These are phyloP conservation scores for Leucophenga montana DNA, from an alignment of 2,888 invertebrate genomes.

Conservation along the genomic window DNA sequence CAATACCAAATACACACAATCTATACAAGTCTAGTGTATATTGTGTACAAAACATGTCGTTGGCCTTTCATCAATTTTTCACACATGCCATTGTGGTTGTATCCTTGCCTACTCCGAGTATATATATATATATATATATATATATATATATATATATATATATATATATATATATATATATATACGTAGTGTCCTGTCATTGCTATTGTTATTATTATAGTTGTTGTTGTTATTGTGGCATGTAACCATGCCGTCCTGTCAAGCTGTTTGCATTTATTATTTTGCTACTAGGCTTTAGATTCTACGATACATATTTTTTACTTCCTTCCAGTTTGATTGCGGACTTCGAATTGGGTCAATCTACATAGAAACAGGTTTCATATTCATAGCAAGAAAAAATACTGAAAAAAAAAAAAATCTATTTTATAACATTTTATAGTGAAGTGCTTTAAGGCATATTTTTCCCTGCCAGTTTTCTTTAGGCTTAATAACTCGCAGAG, in stretches of 20 bases:
- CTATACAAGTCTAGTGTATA: background rate
- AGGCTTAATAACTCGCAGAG: no score
- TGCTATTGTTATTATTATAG: constrained; percentile 10
- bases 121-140: background rate
- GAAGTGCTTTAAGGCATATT: no score
- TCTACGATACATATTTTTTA: constrained; percentile 2
- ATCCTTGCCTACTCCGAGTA: background rate
- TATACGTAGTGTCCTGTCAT: constrained; percentile 16
- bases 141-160: background rate
- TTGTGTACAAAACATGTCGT: constrained; percentile 20
- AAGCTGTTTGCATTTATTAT: constrained; percentile 26
- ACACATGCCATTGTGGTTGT: constrained; percentile 31
- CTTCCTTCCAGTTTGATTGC: background rate
- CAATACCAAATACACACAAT: background rate
- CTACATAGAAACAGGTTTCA: background rate
- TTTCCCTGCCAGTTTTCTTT: no score
- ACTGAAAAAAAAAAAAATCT: no score
- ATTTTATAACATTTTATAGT: no score
- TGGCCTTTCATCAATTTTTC: constrained; percentile 30
- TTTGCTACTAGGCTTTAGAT: constrained; percentile 19
- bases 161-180: background rate
- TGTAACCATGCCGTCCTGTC: no score
- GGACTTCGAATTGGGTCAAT: constrained; percentile 12
- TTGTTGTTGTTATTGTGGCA: background rate
- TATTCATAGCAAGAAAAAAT: no score